Conservation (phyloP, 2,888 invertebrate genomes). For the Cephus pygmeus region DNA sequence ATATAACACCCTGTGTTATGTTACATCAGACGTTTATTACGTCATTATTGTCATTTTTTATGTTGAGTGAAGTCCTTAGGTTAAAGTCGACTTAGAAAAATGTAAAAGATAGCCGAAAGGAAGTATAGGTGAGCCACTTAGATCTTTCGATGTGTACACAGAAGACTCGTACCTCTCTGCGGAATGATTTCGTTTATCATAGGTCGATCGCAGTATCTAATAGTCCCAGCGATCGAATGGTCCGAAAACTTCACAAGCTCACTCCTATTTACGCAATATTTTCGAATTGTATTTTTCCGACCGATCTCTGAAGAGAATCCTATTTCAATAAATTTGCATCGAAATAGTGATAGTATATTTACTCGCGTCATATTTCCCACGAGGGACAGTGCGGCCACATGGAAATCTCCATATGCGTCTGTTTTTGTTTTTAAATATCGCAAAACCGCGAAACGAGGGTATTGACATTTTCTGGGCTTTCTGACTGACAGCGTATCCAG, state of each 20-base stretch:
- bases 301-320: constrained; percentile 26
- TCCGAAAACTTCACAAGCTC: background rate
- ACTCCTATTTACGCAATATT: background rate
- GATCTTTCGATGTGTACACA: too few species aligned
- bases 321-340: constrained; percentile 48
- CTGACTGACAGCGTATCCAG: background rate
- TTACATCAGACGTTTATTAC: too few species aligned
- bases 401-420: background rate
- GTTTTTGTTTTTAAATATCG: constrained; percentile 22
- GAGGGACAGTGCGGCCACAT: background rate
- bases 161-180: too few species aligned
- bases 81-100: too few species aligned
- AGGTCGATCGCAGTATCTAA: background rate
- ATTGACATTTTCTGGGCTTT: constrained; percentile 4
- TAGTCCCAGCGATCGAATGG: too few species aligned
- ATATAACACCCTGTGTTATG: too few species aligned
- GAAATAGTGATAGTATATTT: constrained; percentile 41
- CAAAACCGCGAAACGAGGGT: background rate
- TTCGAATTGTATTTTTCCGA: background rate
- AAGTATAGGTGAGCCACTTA: too few species aligned
- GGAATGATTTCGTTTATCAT: too few species aligned
- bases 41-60: too few species aligned
- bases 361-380: background rate
- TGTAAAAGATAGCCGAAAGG: too few species aligned
- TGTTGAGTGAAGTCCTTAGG: too few species aligned